Evolutionary conservation across 2,113 vertebrate species (phyloP), one percentile per base, ranked within the genome.

Genomic region (Mastomys coucha): DNA sequence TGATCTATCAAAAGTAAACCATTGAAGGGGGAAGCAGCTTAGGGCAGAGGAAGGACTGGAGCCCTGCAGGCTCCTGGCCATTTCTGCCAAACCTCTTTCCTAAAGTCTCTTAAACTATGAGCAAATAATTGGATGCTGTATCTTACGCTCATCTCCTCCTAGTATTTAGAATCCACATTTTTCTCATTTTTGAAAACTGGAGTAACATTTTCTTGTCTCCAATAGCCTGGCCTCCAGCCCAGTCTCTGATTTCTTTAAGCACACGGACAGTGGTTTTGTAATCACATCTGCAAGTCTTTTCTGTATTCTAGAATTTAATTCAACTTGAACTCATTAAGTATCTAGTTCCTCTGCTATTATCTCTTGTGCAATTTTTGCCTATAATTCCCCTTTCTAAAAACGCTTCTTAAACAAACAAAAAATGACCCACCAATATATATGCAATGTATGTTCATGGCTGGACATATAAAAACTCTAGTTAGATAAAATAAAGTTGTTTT

Each of bases 161-260:
- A 75, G 87, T n/a, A 84, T 94, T 93, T 58, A 78, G 73, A 92
- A 93, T 86, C 17, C 82, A 97, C 97, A 95, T 98, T 97, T 97
- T 97, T 96, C 96, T 98, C 96, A 97, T 97, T 97, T 98, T 97
- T 98, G 77, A 96, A 91, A 96, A 91, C 93, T 96, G 39, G 73
- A 96, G 91, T 96, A 96, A 91, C 95, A 96, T 96, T 97, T 96
- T 95, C 89, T 70, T 87, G 93, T 97, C 96, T 97, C 94, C 82
- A 88, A 26, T 91, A 73, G 63, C 42, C 86, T 98, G 97, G 97
- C 96, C 93, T 93, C 20, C 9, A 51, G 91, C 97, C 97, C 95
- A 89, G 94, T 56, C 89, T 95, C 96, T 94, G 94, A 97, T 96
- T 97, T 95, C 82, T 84, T 72, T 85, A 67, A 94, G 93, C 94